Evolutionary conservation across 2,113 vertebrate genomes (phyloP).

Genomic region (Cardinalis cardinalis): DNA sequence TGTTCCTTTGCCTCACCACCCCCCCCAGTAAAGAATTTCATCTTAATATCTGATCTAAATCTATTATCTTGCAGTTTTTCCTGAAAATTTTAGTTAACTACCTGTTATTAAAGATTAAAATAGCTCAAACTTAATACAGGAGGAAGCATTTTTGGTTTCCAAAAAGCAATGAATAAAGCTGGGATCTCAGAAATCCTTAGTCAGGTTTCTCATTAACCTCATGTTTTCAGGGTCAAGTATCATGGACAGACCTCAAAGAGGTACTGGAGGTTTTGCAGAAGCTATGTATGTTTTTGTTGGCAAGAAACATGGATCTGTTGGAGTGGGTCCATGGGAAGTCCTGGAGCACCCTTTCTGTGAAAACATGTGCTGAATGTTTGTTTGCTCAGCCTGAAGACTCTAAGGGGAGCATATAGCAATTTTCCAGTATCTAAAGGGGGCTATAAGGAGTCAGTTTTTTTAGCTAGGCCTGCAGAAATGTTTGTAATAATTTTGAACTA

Average conservation of each 20-base stretch:
- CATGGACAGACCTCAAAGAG: neutral
- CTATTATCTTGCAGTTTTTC: neutral
- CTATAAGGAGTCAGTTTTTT: neutral
- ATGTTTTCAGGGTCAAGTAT: neutral
- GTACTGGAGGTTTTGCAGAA: neutral
- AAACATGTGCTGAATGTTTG: fast-evolving
- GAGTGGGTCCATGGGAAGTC: neutral
- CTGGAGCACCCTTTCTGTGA: neutral
- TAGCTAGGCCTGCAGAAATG: neutral
- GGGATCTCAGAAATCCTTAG: neutral
- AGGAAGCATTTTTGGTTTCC: neutral
- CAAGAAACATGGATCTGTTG: neutral
- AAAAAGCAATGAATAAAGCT: neutral
- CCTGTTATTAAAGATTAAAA: neutral
- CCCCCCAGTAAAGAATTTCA: neutral
- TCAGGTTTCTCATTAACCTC: neutral
- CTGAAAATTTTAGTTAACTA: neutral
- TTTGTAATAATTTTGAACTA: neutral
- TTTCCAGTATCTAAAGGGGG: neutral
- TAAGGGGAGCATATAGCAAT: neutral
- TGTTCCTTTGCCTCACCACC: neutral
- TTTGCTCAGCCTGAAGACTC: neutral
- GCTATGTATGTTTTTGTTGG: neutral
- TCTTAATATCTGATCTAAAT: neutral
- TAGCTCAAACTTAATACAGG: neutral